Conservation (phyloP, 2,888 invertebrate species). For the Ischnus inquisitorius region DNA sequence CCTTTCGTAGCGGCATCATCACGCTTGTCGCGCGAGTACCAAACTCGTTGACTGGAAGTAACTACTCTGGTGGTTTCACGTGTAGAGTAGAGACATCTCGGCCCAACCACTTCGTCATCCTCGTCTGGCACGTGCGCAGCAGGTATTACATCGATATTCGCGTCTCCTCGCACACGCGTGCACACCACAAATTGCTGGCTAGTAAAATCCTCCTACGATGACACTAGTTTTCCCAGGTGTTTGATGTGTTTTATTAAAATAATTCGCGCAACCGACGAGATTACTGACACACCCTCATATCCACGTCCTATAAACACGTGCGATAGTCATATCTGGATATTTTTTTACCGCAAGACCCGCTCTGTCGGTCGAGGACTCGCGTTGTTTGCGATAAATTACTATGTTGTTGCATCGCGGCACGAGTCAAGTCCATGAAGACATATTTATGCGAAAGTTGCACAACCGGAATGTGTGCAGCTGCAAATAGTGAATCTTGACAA, state of each 20-base stretch:
- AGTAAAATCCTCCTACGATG: background rate
- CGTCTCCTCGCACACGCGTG: background rate
- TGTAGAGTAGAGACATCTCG: conserved; percentile 42
- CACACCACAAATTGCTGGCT: conserved; percentile 15
- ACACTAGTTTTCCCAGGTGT: background rate
- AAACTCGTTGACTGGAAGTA: conserved; percentile 57
- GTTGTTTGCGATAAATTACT: background rate
- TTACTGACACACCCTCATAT: background rate
- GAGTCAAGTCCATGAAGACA: background rate
- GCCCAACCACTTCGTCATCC: conserved; percentile 41
- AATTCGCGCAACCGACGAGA: conserved; percentile 4
- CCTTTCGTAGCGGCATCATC: conserved; percentile 50
- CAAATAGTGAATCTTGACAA: background rate
- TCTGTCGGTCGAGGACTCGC: background rate
- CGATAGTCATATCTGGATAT: background rate
- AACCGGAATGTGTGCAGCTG: background rate
- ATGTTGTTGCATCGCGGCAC: background rate
- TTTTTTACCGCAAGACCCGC: background rate
- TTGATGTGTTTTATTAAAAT: conserved; percentile 25
- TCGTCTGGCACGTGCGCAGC: conserved; percentile 13
- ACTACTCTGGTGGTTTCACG: conserved; percentile 49
- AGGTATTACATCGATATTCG: conserved; percentile 35
- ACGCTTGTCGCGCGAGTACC: conserved; percentile 37
- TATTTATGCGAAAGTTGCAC: conserved; percentile 1
- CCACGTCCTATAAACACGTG: background rate